Conservation (phyloP, 2,888 invertebrate genomes). For the Hydrotaea diabolus region DNA sequence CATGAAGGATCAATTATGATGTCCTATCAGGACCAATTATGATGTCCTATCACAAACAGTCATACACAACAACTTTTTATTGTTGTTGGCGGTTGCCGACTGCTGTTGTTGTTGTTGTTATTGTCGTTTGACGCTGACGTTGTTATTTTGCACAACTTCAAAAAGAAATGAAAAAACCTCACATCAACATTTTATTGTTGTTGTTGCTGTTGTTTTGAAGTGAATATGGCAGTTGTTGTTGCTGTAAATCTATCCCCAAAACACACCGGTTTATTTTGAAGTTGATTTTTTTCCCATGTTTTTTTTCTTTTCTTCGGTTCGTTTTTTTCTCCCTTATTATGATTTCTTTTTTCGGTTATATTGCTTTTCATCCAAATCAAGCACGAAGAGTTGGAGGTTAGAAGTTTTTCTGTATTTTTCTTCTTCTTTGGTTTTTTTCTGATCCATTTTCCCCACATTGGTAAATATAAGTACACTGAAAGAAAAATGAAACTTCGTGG, state of each 20-base stretch:
- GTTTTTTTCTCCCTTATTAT: neutral
- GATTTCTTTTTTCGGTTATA: neutral
- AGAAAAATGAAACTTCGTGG: neutral
- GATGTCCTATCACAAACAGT: neutral
- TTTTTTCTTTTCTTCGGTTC: conserved; percentile 17
- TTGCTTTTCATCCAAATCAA: conserved; percentile 10
- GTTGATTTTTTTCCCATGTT: conserved; percentile 8
- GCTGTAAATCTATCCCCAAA: conserved; percentile 47
- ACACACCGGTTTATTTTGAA: conserved; percentile 40
- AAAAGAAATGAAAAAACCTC: too few species aligned
- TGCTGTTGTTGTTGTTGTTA: neutral
- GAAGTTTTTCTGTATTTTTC: neutral
- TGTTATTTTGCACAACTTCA: conserved; percentile 6
- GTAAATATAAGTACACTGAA: neutral
- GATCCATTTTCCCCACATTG: neutral
- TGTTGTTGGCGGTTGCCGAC: neutral
- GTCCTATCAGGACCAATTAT: neutral
- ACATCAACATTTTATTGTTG: too few species aligned
- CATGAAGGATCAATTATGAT: neutral
- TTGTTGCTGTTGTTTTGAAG: too few species aligned
- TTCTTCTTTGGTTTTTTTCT: neutral
- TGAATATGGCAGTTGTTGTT: conserved; percentile 26
- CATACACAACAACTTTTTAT: neutral
- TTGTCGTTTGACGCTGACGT: neutral
- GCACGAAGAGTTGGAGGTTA: conserved; percentile 28